Conservation (phyloP, 2,888 invertebrate genomes). For the Odontocerum albicorne region DNA sequence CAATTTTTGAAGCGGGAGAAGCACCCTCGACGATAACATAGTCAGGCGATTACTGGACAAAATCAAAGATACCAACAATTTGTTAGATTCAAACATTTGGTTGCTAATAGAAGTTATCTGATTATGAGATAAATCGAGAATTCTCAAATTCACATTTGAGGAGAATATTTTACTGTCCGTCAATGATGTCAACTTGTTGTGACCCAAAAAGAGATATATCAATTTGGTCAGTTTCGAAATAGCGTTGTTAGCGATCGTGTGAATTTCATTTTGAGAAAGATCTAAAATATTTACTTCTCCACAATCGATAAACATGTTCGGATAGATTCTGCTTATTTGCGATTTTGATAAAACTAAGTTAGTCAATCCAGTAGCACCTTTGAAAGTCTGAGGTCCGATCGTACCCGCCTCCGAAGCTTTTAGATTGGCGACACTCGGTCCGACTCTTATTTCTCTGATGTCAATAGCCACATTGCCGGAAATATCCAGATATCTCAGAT, state of each 20-base stretch:
- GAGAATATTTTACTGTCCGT: not conserved
- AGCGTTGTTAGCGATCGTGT: not conserved
- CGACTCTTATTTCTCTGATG: slow-evolving; percentile 1
- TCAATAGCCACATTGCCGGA: slow-evolving; percentile 1
- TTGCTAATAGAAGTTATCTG: not conserved
- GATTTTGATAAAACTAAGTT: not conserved
- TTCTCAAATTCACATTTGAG: not conserved
- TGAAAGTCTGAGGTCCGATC: not conserved
- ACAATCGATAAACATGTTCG: not conserved
- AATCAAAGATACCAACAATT: not conserved
- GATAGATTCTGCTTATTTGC: not conserved
- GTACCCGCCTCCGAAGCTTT: not conserved
- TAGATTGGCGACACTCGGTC: slow-evolving; percentile 1
- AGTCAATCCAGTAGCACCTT: not conserved
- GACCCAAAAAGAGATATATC: too few species aligned
- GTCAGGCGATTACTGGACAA: slow-evolving; percentile 4
- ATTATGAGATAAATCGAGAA: slow-evolving; percentile 12
- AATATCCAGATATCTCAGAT: slow-evolving; percentile 13
- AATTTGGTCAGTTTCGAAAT: not conserved
- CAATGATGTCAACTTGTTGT: not conserved
- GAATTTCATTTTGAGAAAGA: slow-evolving; percentile 1
- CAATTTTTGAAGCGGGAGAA: not conserved
- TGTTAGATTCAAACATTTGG: not conserved
- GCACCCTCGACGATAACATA: not conserved
- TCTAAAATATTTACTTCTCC: not conserved